These are phyloP conservation scores for Netta rufina DNA, from an alignment of 2,797 vertebrate species.

Conservation along the genomic window DNA sequence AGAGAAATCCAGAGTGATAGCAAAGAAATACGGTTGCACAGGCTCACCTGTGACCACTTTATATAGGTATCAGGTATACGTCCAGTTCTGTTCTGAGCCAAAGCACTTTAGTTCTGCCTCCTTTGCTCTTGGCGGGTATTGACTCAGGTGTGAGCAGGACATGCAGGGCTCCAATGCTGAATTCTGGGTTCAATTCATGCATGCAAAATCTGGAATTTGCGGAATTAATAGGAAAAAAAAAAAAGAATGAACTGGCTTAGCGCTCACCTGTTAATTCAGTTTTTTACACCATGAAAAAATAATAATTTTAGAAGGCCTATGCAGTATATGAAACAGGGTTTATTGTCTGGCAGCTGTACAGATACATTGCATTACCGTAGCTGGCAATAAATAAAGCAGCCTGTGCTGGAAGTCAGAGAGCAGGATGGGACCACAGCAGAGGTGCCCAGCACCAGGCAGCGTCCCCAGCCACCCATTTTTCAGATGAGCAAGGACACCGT, in stretches of 20 bases:
- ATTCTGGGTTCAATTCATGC: background rate
- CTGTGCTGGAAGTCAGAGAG: background rate
- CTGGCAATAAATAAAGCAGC: background rate
- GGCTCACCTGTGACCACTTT: background rate
- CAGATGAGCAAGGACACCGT: fast-evolving
- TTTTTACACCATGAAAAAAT: background rate
- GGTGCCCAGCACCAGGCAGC: fast-evolving
- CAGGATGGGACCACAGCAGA: background rate
- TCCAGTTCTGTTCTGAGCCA: background rate
- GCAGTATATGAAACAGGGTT: background rate
- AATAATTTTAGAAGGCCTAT: background rate
- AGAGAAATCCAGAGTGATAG: background rate
- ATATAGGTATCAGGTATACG: fast-evolving
- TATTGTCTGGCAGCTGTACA: background rate
- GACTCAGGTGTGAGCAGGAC: background rate
- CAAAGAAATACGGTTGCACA: background rate
- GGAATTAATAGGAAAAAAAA: background rate
- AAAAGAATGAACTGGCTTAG: background rate
- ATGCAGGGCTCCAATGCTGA: fast-evolving
- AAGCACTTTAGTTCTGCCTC: background rate
- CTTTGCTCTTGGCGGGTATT: fast-evolving
- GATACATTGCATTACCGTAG: background rate
- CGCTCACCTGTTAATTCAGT: background rate
- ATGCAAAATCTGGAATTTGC: background rate
- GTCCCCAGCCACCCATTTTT: background rate